Base-by-base conservation (phyloP, 92 coral and sea anemone species). In the Epizoanthus rinbou region DNA sequence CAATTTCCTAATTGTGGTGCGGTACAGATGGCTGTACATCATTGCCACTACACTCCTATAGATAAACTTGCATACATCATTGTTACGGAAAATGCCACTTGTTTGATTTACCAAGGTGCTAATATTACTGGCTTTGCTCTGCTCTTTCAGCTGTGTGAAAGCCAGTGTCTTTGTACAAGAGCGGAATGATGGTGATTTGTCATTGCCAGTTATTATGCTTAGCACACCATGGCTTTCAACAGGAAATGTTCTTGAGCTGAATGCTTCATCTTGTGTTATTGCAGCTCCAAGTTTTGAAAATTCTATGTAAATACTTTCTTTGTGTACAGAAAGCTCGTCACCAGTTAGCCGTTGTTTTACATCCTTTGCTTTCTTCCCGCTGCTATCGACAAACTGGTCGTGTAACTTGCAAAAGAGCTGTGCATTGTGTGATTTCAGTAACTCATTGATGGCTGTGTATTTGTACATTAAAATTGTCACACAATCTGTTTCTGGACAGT, bases 11-110 rank as follows among this genome's bases (percentile, higher is more conserved):
- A 81, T 47, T 53, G 64, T 66, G 11, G 79, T 81, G 9, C 85
- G 64, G 65, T 81, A 81, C 15, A 81, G 76, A 31, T 81, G 85
- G 56, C 19, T 19, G 63, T 81, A 81, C 85, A 81, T 81, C 85
- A 81, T 81, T 45, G 85, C 74, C 15, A 81, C 71, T 2, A 23
- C 76, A 14, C 53, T 69, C 25, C 63, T 67, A 53, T 68, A 67
- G 66, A 8, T 67, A 62, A 43, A 57, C 37, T 28, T 45, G 50
- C 78, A 50, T 13, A 50, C 75, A 25, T 41, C 9, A 65, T 67
- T 82, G 62, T 82, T 45, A 64, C 64, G 13, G 75, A 82, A 82
- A 67, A 28, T 43, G 50, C 50, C 50, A 43, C 50, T 6, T 43
- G 50, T 43, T 43, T 43, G 50, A 43, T 43, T 43, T 43, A 43